Conservation (phyloP, 2,888 invertebrate species). For the Ferrisia virgata region DNA sequence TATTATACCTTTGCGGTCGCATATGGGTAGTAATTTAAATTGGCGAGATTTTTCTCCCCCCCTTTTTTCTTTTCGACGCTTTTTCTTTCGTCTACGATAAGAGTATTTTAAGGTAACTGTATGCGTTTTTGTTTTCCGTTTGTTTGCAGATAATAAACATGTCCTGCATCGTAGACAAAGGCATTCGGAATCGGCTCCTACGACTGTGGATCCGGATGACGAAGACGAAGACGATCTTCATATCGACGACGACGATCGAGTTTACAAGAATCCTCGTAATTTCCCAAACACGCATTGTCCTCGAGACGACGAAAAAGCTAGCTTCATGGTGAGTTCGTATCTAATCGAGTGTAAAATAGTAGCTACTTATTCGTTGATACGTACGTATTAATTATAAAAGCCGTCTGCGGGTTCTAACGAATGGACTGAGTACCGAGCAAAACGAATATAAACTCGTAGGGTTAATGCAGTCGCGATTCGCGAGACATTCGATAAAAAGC, state of each 20-base stretch:
- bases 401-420: too few species aligned
- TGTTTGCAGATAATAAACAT: conserved; percentile 35
- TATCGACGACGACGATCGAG: conserved; percentile 68
- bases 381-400: background rate
- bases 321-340: conserved; percentile 60
- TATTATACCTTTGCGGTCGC: background rate
- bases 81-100: background rate
- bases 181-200: conserved; percentile 21
- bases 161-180: conserved; percentile 36
- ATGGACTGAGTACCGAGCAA: too few species aligned
- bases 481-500: conserved; percentile 2
- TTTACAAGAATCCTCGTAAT: conserved; percentile 85
- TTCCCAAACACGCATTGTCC: conserved; percentile 83
- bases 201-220: conserved; percentile 56
- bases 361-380: background rate
- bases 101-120: background rate
- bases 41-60: background rate
- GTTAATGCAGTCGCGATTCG: too few species aligned
- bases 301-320: conserved; percentile 80
- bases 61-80: too few species aligned
- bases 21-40: background rate
- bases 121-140: background rate
- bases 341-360: background rate
- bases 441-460: too few species aligned
- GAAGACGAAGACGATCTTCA: conserved; percentile 58